These are phyloP conservation scores for Thamnophis sirtalis DNA, from an alignment of 2,113 vertebrate genomes.

Conservation along the genomic window DNA sequence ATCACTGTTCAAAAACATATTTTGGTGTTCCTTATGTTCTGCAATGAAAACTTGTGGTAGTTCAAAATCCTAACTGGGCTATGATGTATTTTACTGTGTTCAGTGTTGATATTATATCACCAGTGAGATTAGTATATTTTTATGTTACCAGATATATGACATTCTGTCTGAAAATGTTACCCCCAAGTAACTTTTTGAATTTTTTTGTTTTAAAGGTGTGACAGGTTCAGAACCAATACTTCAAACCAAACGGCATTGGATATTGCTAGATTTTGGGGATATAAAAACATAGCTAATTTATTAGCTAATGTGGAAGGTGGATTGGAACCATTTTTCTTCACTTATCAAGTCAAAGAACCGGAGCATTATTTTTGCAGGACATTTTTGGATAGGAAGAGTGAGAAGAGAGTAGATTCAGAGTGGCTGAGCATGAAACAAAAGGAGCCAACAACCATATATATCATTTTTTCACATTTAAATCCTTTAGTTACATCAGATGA, in stretches of 20 bases:
- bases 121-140: not conserved
- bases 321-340: conserved; percentile 55
- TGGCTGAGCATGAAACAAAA: conserved; percentile 79
- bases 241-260: conserved; percentile 88
- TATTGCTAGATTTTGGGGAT: conserved; percentile 91
- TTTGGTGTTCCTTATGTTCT: not conserved
- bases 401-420: conserved; percentile 75
- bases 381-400: conserved; percentile 80
- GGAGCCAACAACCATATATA: conserved; percentile 74
- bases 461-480: conserved; percentile 83
- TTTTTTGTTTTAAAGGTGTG: conserved; percentile 65
- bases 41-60: not conserved
- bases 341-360: conserved; percentile 45
- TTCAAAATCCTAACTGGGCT: not conserved
- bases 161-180: not conserved
- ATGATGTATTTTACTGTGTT: not conserved
- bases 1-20: not conserved
- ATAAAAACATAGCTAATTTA: conserved; percentile 79
- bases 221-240: conserved; percentile 75
- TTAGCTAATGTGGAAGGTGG: conserved; percentile 61
- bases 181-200: not conserved
- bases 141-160: not conserved
- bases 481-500: conserved; percentile 74
- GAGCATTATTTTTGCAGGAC: conserved; percentile 86
- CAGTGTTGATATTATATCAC: not conserved